These are phyloP conservation scores for Aurelia sp. DNA, from an alignment of 30 jellyfish, hydroid and myxozoan species.

Conservation along the genomic window DNA sequence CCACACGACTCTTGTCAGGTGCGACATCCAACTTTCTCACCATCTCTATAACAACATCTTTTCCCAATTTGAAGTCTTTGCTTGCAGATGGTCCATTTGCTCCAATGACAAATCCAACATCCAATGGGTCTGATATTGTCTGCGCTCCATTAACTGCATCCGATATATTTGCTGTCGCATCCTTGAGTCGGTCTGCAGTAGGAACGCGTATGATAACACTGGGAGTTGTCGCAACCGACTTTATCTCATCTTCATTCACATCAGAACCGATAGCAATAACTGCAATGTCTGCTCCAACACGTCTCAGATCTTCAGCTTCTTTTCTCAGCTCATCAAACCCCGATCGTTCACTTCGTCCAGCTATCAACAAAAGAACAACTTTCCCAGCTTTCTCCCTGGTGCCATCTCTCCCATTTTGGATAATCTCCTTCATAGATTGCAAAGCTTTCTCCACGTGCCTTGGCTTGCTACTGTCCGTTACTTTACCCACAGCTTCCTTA, in stretches of 20 bases:
- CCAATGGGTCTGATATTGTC: constrained; percentile 18
- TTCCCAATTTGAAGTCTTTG: constrained; percentile 32
- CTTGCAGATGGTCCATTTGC: constrained; percentile 57
- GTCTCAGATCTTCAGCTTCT: constrained; percentile 10
- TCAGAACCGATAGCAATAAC: constrained; percentile 55
- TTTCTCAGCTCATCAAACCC: background rate
- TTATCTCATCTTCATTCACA: constrained; percentile 18
- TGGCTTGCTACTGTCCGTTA: constrained; percentile 7
- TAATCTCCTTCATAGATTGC: background rate
- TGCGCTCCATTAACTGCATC: background rate
- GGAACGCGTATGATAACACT: background rate
- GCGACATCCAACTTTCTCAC: constrained; percentile 20
- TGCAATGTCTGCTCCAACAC: constrained; percentile 20
- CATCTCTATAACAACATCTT: constrained; percentile 24
- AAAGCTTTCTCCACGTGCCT: constrained; percentile 34
- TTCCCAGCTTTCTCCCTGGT: constrained; percentile 26
- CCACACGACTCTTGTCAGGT: constrained; percentile 27
- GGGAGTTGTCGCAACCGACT: constrained; percentile 6
- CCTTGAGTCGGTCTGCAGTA: background rate
- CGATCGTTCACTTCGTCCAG: constrained; percentile 17
- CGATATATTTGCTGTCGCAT: constrained; percentile 7
- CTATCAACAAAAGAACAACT: constrained; percentile 34
- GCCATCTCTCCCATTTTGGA: constrained; percentile 2
- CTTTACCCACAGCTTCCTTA: constrained; percentile 8
- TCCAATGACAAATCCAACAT: constrained; percentile 61